Evolutionary conservation across 2,888 invertebrate genomes (phyloP), one percentile per base, ranked within the genome.

Genomic region (Oscheius sp.): DNA sequence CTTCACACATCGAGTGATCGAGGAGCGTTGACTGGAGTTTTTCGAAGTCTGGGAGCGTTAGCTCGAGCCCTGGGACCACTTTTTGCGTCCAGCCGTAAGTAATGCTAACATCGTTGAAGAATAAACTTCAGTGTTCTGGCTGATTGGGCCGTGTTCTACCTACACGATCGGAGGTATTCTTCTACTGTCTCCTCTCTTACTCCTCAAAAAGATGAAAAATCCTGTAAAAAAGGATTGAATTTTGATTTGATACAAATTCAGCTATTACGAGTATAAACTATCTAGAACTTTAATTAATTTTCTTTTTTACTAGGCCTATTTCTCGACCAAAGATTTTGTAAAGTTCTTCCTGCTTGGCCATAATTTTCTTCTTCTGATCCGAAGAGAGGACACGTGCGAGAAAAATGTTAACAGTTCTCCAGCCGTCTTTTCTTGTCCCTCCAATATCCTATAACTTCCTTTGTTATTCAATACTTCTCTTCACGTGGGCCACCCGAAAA

Each of bases 1-100:
- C 91, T 92, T 86, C 92, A 93, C 45, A 74, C 86, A 5, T 85
- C 82, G 69, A 91, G 91, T 84, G 92, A 94, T 84, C 94, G 95
- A 86, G 97, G 97, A 30, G 92, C 92, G 0, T 92, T 94, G 74
- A 91, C 96, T 86, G 98, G 98, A 12, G 92, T 94, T 75, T 93
- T 96, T 85, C 90, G 97, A 70, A 95, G 96, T 1, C 89, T 97
- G 38, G 97, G 97, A 17, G 94, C 96, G 1, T 88, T 98, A 47
- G 95, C 96, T 0, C 89, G 97, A 77, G 94, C 95, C 24, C 87
- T 93, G 33, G 97, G 97, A 0, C 97, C 97, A 0, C 89, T 95
- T 63, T 87, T 94, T 14, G 93, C 94, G 26, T 93, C 94, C 62
- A 89, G 93, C 77, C 90, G 94, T 93, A 87, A 87, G 84, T 77